Base-by-base conservation (phyloP, 2,797 vertebrate genomes). In the Streptopelia turtur region DNA sequence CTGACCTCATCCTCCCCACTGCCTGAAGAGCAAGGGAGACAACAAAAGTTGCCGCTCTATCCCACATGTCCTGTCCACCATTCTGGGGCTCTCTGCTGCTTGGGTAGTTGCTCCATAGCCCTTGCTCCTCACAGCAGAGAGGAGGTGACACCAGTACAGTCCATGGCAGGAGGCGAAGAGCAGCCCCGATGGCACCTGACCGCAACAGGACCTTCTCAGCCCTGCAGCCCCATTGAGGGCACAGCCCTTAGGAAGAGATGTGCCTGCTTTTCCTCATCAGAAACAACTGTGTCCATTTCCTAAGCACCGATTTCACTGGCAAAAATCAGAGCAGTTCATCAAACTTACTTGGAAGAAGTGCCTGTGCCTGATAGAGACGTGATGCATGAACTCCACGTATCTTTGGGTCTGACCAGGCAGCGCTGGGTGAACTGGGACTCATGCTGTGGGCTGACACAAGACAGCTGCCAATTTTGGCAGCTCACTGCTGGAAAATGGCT, bases 331-430 rank as follows among this genome's bases (percentile, higher is more conserved):
- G 65, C 53, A 85, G 53, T 13, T 81, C 55, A 27, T 71, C 50
- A 41, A 0, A 10, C 6, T 28, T 18, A 4, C 72, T 20, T 76
- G 61, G 79, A 85, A 74, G 57, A n/a, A 45, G 25, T 1, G 28
- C 6, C 31, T 75, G 22, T 83, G 53, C 18, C 35, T 80, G 41
- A 9, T 6, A 60, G 79, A 50, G 65, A 9, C 15, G 53, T 12
- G 65, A 21, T 49, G 59, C 15, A 16, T 0, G 2, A 45, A 18
- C 53, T 18, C 1, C 0, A 7, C 0, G 0, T n/a, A 41, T 31
- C 22, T 60, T 64, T 22, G 41, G 25, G 17, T 81, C 84, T 63
- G 49, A 41, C 9, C 35, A 17, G 35, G 57, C 69, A 71, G 27
- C 1, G 1, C 71, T 64, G 72, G 52, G 33, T 60, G 56, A 89